phyloP scores from a whole-genome alignment of 1,140 invertebrate genomes.

The Tetragonula clypearis region DNA sequence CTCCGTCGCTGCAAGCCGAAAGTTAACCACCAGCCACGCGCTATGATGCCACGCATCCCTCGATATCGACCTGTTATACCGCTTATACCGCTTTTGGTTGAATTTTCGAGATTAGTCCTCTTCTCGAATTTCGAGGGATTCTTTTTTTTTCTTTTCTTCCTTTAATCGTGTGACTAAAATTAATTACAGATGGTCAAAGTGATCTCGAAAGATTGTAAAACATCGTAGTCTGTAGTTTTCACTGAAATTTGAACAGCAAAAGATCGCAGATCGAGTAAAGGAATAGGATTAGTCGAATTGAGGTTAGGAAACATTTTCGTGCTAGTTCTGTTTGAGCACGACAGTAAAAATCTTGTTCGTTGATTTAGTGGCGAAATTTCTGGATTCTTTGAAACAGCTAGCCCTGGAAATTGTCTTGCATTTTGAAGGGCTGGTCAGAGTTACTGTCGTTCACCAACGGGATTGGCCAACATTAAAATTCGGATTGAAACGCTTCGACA shows the following conservation, averaged over 20 bases:
- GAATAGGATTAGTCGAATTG: no score
- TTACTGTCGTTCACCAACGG: no score
- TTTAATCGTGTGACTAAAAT: no score
- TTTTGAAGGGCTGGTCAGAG: background rate
- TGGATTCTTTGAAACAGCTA: background rate
- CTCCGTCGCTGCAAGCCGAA: slow-evolving; percentile 12
- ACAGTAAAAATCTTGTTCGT: background rate
- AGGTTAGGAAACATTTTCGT: background rate
- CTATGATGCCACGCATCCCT: background rate
- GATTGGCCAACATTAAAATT: background rate
- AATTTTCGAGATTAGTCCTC: no score
- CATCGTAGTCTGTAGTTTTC: no score
- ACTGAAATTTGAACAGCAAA: no score
- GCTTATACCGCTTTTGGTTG: background rate
- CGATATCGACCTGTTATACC: background rate
- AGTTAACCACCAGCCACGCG: background rate
- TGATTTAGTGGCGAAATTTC: no score
- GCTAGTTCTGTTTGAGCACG: background rate
- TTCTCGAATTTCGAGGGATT: no score
- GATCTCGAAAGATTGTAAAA: no score
- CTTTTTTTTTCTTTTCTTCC: no score
- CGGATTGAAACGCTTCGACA: background rate
- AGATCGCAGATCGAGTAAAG: no score
- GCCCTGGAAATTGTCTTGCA: background rate
- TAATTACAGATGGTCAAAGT: no score